Evolutionary conservation across 2,888 invertebrate genomes (phyloP).

Genomic region (Danaus chrysippus): DNA sequence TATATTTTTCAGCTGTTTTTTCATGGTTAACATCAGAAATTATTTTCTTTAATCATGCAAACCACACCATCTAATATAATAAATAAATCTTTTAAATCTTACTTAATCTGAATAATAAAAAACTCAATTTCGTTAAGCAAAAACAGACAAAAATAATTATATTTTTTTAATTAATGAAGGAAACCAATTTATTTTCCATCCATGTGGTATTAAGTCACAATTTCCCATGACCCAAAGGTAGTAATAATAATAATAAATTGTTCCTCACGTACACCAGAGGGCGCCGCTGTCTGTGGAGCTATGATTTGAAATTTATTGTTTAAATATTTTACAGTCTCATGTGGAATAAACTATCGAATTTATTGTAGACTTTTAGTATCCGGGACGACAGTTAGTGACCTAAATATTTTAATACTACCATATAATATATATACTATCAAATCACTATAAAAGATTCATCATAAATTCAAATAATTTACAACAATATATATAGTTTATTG

Average conservation of each 20-base stretch:
- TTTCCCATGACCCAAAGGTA: neutral
- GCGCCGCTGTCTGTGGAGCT: constrained; percentile 11
- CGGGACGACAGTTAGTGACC: neutral
- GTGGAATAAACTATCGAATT: constrained; percentile 1
- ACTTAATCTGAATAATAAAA: too few species aligned
- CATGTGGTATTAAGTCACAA: neutral
- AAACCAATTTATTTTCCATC: neutral
- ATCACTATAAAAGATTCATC: neutral
- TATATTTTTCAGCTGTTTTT: too few species aligned
- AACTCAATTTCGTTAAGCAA: too few species aligned
- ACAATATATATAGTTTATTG: too few species aligned
- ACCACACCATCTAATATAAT: too few species aligned
- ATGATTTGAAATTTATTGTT: neutral
- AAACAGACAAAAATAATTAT: too few species aligned
- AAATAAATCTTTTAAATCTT: too few species aligned
- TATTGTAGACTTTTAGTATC: neutral
- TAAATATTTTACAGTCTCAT: neutral
- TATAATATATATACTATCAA: constrained; percentile 7
- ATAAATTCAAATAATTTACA: too few species aligned
- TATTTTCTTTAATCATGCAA: too few species aligned
- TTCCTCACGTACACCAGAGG: constrained; percentile 12
- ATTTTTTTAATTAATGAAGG: too few species aligned
- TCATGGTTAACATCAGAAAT: too few species aligned
- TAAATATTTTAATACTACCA: neutral
- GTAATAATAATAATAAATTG: neutral